Evolutionary conservation across 2,888 invertebrate genomes (phyloP).

Genomic region (Spisula subtruncata): DNA sequence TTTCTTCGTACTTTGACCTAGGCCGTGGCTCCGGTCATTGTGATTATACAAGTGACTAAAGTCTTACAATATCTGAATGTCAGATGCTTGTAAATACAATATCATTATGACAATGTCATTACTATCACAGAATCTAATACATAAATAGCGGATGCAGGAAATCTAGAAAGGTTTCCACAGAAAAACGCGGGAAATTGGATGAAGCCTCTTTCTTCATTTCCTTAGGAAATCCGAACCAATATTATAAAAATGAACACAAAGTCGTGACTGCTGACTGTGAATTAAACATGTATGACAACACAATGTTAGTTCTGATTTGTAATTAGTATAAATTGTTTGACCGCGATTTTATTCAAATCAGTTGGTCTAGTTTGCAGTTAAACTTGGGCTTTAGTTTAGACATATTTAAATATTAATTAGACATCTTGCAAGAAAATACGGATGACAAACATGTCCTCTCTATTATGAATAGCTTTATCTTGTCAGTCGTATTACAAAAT

Average conservation of each 20-base stretch:
- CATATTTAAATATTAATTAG: no score
- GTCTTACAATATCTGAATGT: not conserved
- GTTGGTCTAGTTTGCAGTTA: no score
- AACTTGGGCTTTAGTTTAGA: no score
- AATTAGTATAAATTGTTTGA: no score
- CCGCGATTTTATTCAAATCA: not conserved
- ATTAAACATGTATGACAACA: not conserved
- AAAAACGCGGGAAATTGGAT: conserved; percentile 10
- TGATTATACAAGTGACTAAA: not conserved
- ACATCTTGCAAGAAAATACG: no score
- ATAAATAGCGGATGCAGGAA: not conserved
- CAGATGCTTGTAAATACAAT: not conserved
- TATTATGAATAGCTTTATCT: no score
- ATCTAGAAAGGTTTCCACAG: not conserved
- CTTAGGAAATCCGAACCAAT: not conserved
- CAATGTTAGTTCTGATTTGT: not conserved
- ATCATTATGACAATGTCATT: conserved; percentile 23
- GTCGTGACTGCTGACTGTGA: not conserved
- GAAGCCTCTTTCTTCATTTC: not conserved
- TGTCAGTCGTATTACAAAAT: no score
- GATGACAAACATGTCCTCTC: no score
- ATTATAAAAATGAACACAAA: not conserved
- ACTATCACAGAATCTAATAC: not conserved
- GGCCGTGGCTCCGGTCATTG: no score
- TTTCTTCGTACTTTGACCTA: no score